These are phyloP conservation scores for Ashinkailepas kermadecensis DNA, from an alignment of 2,888 invertebrate species.

Conservation along the genomic window DNA sequence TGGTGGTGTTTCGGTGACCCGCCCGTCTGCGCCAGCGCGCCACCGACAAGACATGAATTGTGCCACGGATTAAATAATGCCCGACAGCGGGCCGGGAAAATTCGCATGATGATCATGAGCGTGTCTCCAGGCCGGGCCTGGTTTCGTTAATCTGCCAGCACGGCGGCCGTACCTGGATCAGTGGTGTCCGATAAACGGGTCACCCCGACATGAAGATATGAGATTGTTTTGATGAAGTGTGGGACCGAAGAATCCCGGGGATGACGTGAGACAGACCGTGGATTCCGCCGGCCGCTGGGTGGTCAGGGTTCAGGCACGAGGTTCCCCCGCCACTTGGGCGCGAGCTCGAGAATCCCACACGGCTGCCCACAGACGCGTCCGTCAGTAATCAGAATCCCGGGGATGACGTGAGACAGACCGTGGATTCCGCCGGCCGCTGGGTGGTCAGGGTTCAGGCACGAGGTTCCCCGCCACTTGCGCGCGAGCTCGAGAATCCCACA, in stretches of 20 bases:
- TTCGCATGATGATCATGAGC: background rate
- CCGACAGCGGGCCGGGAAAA: background rate
- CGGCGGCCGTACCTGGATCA: background rate
- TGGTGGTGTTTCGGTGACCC: too few relatives aligned
- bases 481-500: too few relatives aligned
- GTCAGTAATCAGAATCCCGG: background rate
- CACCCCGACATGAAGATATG: background rate
- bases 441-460: background rate
- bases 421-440: background rate
- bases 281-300: background rate
- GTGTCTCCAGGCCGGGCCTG: background rate
- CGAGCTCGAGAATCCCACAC: too few relatives aligned
- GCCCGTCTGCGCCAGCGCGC: background rate
- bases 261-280: background rate
- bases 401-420: background rate
- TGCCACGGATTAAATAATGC: constrained; percentile 11
- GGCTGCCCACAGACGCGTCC: too few relatives aligned
- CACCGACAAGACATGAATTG: background rate
- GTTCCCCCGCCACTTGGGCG: too few relatives aligned
- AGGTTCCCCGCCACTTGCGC: too few relatives aligned
- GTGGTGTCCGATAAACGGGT: background rate
- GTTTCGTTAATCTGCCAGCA: background rate
- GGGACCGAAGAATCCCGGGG: background rate
- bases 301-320: background rate
- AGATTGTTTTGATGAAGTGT: constrained; percentile 21